Conservation (phyloP, 2,797 vertebrate species). For the Gadopsis marmoratus region DNA sequence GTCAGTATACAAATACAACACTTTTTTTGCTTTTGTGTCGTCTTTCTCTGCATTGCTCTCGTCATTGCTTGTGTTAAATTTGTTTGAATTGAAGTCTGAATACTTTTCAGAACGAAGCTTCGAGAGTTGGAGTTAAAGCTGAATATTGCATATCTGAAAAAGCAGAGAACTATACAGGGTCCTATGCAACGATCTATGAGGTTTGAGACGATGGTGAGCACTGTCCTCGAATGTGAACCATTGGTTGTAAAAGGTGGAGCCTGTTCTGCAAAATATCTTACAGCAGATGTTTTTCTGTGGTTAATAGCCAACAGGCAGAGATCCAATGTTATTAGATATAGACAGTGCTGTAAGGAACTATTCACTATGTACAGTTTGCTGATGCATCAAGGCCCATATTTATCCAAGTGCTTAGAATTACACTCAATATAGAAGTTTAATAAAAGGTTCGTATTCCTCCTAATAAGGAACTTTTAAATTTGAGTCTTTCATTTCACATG, state of each 20-base stretch:
- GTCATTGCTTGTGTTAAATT: not conserved
- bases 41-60: slow-evolving; percentile 3
- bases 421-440: no score
- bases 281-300: not conserved
- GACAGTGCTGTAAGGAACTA: not conserved
- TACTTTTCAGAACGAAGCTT: slow-evolving; percentile 88
- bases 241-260: not conserved
- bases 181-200: slow-evolving; percentile 90
- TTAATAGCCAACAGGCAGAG: not conserved
- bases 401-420: not conserved
- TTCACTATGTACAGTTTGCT: not conserved
- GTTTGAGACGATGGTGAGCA: slow-evolving; percentile 88
- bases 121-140: slow-evolving; percentile 92
- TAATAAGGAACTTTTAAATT: not conserved
- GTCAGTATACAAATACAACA: slow-evolving; percentile 6
- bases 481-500: not conserved
- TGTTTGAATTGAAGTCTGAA: not conserved
- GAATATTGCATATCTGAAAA: slow-evolving; percentile 91
- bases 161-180: slow-evolving; percentile 91
- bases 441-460: not conserved
- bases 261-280: not conserved
- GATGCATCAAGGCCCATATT: not conserved
- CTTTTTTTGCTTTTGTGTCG: not conserved
- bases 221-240: not conserved
- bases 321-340: not conserved